phyloP scores from a whole-genome alignment of 2,113 vertebrate genomes.

The Sigmodon hispidus region DNA sequence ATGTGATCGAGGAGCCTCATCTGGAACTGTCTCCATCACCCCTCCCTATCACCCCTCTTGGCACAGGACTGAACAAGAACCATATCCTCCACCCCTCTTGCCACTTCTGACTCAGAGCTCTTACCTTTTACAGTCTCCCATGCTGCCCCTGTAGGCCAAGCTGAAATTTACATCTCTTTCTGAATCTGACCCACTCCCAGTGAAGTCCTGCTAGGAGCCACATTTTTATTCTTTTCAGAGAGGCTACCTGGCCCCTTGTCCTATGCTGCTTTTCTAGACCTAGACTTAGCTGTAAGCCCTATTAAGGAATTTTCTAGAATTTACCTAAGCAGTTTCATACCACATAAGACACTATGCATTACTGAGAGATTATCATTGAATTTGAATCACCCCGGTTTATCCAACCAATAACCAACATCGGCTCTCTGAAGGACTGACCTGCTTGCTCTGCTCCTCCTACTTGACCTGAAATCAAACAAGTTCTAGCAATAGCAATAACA shows the following conservation, averaged over 20 bases:
- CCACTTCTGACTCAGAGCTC: neutral
- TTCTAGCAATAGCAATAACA: neutral
- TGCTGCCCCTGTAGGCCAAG: neutral
- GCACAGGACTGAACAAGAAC: neutral
- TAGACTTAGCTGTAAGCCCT: neutral
- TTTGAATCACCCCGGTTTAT: neutral
- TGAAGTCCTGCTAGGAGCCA: neutral
- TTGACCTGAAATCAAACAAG: neutral
- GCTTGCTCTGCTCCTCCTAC: neutral
- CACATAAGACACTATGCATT: neutral
- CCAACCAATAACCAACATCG: neutral
- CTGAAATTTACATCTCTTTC: neutral
- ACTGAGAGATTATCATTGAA: no score
- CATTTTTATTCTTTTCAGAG: no score
- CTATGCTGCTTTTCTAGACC: neutral
- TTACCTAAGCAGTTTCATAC: neutral
- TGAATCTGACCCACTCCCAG: neutral
- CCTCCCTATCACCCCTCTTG: neutral
- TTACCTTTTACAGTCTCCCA: neutral
- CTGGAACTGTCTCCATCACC: neutral
- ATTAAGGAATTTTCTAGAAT: neutral
- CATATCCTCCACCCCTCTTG: neutral
- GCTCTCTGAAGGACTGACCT: neutral
- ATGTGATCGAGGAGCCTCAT: neutral
- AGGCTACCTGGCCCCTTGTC: neutral